Conservation (phyloP, 2,888 invertebrate genomes). For the Alloscopus bannaensis region DNA sequence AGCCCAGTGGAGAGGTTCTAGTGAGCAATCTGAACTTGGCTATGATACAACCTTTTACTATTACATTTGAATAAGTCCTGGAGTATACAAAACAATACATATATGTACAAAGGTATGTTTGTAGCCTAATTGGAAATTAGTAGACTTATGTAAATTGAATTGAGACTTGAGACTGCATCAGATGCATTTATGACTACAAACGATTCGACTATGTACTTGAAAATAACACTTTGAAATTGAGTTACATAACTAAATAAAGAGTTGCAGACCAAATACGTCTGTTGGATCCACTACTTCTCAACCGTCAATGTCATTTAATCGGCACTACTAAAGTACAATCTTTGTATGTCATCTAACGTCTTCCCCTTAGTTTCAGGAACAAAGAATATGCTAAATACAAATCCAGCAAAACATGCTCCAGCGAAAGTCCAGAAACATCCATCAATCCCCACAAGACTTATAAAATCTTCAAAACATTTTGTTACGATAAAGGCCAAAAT, state of each 20-base stretch:
- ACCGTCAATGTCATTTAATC: too few species aligned
- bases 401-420: slow-evolving; percentile 50
- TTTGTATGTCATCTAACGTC: slow-evolving; percentile 67
- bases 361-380: slow-evolving; percentile 66
- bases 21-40: slow-evolving; percentile 60
- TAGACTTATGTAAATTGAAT: too few species aligned
- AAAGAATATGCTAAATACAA: slow-evolving; percentile 50
- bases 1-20: slow-evolving; percentile 67
- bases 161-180: too few species aligned
- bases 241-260: too few species aligned
- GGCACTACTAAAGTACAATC: slow-evolving; percentile 43
- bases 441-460: slow-evolving; percentile 52
- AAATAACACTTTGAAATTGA: too few species aligned
- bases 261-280: too few species aligned
- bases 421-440: slow-evolving; percentile 66
- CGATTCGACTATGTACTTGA: too few species aligned
- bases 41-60: slow-evolving; percentile 40
- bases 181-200: too few species aligned
- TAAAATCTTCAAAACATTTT: slow-evolving; percentile 64
- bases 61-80: slow-evolving; percentile 52
- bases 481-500: slow-evolving; percentile 66
- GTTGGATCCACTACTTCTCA: too few species aligned
- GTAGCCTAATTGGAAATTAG: too few species aligned
- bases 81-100: too few species aligned
- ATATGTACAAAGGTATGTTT: too few species aligned